Percentiles rank a stretch among this genome's conserved stretches.
phyloP scores from a whole-genome alignment of 2,113 vertebrate genomes.

The Mobula birostris region DNA sequence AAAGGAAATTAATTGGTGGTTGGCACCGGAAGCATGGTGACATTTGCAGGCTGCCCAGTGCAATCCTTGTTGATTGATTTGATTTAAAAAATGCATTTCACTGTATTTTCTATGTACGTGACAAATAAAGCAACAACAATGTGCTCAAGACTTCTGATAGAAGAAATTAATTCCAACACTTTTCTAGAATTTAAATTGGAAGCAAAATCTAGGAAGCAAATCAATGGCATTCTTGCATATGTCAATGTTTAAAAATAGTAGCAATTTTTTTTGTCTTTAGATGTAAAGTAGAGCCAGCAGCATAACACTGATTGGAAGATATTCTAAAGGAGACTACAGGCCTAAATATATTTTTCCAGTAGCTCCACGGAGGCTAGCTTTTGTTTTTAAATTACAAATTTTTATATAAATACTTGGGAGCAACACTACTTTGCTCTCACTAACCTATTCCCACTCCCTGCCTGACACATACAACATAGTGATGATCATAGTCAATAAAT shows the following conservation, averaged over 20 bases:
- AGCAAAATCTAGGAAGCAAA: neutral
- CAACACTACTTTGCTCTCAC: neutral
- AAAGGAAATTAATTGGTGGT: neutral
- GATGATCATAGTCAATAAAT: neutral
- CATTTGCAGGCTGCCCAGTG: no score
- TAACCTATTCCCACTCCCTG: neutral
- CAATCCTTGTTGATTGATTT: no score
- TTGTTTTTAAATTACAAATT: neutral
- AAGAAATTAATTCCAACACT: neutral
- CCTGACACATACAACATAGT: neutral
- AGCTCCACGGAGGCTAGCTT: neutral
- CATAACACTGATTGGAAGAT: neutral
- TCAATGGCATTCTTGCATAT: neutral
- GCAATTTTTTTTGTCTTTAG: neutral
- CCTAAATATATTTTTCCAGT: neutral
- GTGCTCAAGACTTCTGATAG: neutral
- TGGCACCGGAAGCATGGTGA: no score
- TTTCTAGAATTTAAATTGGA: neutral
- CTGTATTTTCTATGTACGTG: neutral
- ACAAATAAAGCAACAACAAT: neutral
- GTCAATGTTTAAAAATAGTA: neutral
- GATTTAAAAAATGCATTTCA: no score
- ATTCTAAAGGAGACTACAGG: neutral
- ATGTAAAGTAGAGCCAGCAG: neutral
- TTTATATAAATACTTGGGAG: neutral